These are phyloP conservation scores for Coturnix japonica DNA, from an alignment of 2,113 vertebrate genomes.

Conservation along the genomic window DNA sequence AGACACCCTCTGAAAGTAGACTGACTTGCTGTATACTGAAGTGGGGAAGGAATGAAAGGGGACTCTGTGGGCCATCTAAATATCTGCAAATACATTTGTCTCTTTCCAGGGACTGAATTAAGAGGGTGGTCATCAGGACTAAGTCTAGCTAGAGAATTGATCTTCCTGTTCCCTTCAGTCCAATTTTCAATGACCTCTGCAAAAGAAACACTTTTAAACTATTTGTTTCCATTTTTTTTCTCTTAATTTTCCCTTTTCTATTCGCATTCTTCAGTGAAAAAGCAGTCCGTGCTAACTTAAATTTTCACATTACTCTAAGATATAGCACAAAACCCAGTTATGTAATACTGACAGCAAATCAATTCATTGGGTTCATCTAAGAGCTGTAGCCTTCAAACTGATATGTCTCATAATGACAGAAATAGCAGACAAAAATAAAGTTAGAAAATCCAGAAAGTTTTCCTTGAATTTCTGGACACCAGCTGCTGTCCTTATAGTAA, in stretches of 20 bases:
- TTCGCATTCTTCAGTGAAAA: background rate
- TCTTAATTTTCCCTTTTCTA: background rate
- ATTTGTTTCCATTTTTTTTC: background rate
- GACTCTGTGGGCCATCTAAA: background rate
- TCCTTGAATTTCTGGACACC: background rate
- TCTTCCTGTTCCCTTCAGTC: background rate
- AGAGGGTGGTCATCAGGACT: background rate
- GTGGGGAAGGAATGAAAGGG: background rate
- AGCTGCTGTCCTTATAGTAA: background rate
- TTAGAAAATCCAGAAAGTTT: background rate
- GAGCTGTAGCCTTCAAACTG: background rate
- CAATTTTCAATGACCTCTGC: background rate
- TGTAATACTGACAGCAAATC: background rate
- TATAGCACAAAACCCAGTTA: background rate
- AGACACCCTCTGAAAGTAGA: background rate
- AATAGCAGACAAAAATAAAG: background rate
- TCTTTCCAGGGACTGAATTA: background rate
- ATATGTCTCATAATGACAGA: background rate
- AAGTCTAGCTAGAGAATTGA: background rate
- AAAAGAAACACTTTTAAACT: background rate
- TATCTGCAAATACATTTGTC: background rate
- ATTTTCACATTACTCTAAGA: background rate
- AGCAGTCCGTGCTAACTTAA: background rate
- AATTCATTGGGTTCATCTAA: background rate
- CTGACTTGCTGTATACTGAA: background rate